Conservation (phyloP, 2,797 vertebrate species). For the Siniperca scherzeri region DNA sequence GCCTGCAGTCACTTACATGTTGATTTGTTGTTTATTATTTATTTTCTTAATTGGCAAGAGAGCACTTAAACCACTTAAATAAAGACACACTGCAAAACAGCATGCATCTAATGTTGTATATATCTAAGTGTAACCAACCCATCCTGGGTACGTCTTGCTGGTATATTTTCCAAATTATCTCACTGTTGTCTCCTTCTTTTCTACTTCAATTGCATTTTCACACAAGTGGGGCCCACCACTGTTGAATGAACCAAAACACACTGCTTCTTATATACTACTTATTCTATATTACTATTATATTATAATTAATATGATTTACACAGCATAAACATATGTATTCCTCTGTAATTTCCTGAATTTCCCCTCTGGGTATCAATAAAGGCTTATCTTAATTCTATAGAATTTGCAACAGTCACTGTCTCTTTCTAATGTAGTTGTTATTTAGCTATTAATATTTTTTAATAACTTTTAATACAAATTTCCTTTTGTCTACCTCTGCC, state of each 20-base stretch:
- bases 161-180: not conserved
- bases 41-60: conserved; percentile 2
- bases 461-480: too few species aligned
- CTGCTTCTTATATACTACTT: too few species aligned
- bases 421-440: too few species aligned
- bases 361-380: too few species aligned
- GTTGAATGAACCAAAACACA: not conserved
- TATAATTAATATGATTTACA: not conserved
- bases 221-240: not conserved
- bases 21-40: not conserved
- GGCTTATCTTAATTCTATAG: too few species aligned
- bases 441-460: too few species aligned
- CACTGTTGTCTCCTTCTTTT: not conserved
- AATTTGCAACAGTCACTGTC: too few species aligned
- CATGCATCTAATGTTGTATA: not conserved
- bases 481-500: too few species aligned
- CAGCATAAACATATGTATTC: not conserved
- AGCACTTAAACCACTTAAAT: not conserved
- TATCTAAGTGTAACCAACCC: not conserved
- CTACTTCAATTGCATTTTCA: not conserved
- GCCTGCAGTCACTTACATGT: not conserved
- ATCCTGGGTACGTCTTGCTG: not conserved
- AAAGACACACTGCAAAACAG: not conserved
- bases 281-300: not conserved
- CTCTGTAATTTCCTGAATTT: not conserved